Evolutionary conservation across 2,797 vertebrate genomes (phyloP).

Genomic region (Neosilurus mollespiculum): DNA sequence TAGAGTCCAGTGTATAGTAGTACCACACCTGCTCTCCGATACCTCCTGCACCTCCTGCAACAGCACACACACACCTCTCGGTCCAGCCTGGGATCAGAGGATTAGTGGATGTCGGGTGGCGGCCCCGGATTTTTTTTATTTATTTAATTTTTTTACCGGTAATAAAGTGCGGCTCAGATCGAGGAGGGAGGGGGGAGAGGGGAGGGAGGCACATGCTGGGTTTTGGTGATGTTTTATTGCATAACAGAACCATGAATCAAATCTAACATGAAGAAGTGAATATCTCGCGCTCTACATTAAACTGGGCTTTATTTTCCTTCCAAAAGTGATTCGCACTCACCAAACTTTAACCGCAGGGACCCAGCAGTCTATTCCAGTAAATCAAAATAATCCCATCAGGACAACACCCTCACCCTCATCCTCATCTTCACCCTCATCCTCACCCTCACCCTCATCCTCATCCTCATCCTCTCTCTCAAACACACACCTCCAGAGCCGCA

Average conservation of each 20-base stretch:
- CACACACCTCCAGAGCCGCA: not conserved
- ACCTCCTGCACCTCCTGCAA: conserved; percentile 26
- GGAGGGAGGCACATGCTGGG: not conserved
- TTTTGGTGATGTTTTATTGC: conserved; percentile 53
- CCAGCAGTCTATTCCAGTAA: conserved; percentile 62
- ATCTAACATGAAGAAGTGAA: conserved; percentile 22
- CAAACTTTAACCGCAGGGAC: conserved; percentile 69
- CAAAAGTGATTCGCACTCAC: conserved; percentile 42
- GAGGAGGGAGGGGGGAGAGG: not conserved
- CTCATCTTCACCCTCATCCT: not conserved
- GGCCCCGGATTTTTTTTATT: not conserved
- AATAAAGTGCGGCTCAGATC: not conserved
- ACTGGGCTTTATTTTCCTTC: not conserved
- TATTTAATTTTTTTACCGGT: not conserved
- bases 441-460: not conserved
- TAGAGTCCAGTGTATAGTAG: conserved; percentile 39
- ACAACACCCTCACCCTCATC: conserved; percentile 69
- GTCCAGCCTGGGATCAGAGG: not conserved
- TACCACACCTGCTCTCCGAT: conserved; percentile 67
- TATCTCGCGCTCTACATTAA: conserved; percentile 10
- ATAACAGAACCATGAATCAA: conserved; percentile 12
- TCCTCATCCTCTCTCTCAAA: not conserved
- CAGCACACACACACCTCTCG: conserved; percentile 13
- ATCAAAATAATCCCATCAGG: conserved; percentile 52
- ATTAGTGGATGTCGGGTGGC: not conserved